Conservation (phyloP, 2,113 vertebrate species). For the Parus major region DNA sequence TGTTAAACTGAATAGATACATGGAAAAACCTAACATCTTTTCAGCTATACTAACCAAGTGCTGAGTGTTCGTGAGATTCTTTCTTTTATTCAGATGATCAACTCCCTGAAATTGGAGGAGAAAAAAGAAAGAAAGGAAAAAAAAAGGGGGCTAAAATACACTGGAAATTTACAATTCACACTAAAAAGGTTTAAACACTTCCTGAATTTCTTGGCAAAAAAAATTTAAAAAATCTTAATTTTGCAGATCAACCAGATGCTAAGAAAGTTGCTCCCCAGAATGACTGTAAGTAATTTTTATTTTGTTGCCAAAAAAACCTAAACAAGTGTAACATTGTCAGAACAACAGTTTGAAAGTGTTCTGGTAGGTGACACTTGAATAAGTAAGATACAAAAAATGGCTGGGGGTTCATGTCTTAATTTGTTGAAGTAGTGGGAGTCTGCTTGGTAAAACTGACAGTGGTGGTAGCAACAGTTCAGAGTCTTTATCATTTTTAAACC, state of each 20-base stretch:
- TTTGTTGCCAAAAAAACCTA: constrained; percentile 2
- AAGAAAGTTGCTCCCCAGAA: constrained; percentile 97
- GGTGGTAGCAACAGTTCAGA: neutral
- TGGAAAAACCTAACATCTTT: constrained; percentile 54
- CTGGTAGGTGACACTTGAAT: neutral
- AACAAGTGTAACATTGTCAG: constrained; percentile 30
- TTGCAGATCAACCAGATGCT: constrained; percentile 97
- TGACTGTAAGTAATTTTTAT: constrained; percentile 86
- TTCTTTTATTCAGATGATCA: constrained; percentile 72
- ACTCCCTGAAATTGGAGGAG: constrained; percentile 65
- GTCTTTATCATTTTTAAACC: neutral
- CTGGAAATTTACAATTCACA: constrained; percentile 63
- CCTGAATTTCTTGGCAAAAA: constrained; percentile 45
- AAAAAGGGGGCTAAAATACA: constrained; percentile 40
- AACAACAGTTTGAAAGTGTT: constrained; percentile 22
- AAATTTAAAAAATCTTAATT: constrained; percentile 73
- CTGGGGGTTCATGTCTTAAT: neutral
- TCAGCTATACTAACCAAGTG: constrained; percentile 63
- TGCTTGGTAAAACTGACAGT: neutral
- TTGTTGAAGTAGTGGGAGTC: neutral
- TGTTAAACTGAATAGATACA: constrained; percentile 58
- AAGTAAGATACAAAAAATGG: neutral
- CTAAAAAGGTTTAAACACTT: constrained; percentile 41
- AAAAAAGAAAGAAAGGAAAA: neutral
- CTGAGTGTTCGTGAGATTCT: constrained; percentile 60